phyloP scores from a whole-genome alignment of 2,797 vertebrate genomes.

The Onychomys arenicola region DNA sequence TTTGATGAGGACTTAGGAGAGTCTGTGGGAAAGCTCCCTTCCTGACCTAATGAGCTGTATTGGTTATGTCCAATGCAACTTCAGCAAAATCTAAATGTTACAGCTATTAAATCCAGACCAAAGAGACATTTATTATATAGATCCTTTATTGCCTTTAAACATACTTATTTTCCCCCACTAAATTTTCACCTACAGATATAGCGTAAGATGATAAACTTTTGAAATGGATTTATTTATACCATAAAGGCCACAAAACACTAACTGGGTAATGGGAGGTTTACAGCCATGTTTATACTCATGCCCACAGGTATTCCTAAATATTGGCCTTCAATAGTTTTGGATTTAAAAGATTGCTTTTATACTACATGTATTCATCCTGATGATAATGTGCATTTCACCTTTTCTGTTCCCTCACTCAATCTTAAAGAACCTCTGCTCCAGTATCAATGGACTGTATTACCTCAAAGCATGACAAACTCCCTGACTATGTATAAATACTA shows the following conservation, averaged over 20 bases:
- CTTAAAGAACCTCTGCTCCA: neutral
- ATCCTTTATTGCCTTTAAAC: neutral
- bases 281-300: neutral
- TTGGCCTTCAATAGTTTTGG: neutral
- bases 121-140: neutral
- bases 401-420: neutral
- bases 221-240: neutral
- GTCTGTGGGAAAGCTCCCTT: neutral
- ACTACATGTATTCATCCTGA: neutral
- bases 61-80: neutral
- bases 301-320: neutral
- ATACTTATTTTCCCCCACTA: neutral
- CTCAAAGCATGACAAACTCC: neutral
- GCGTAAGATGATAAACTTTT: neutral
- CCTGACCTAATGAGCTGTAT: neutral
- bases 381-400: neutral
- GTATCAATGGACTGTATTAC: neutral
- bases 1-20: neutral
- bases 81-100: neutral
- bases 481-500: neutral
- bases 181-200: neutral
- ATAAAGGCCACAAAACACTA: neutral
- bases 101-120: neutral
- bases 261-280: neutral
- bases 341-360: neutral